phyloP scores from a whole-genome alignment of 2,797 vertebrate genomes.

The Potorous gilbertii region DNA sequence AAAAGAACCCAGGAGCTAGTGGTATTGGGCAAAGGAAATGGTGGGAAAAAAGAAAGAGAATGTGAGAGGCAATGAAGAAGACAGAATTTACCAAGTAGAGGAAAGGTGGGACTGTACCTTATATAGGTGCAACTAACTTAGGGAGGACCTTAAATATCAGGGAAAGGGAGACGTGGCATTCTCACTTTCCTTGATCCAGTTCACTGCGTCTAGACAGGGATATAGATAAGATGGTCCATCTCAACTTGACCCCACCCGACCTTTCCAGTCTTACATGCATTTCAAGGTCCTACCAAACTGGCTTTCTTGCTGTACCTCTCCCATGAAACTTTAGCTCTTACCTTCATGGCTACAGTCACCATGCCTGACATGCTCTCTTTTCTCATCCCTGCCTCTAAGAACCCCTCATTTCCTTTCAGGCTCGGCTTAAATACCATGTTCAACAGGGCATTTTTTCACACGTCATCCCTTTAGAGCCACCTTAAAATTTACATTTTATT shows the following conservation, averaged over 20 bases:
- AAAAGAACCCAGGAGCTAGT: no score
- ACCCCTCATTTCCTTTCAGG: background rate
- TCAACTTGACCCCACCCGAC: no score
- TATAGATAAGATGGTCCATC: no score
- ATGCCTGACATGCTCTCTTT: background rate
- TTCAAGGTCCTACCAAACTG: background rate
- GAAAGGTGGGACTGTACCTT: no score
- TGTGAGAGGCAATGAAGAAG: no score
- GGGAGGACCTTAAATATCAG: no score
- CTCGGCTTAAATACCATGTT: background rate
- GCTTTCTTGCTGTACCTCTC: background rate
- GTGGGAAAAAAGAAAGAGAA: background rate
- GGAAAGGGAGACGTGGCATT: background rate
- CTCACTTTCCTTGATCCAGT: no score
- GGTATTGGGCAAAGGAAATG: background rate
- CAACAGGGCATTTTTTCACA: background rate
- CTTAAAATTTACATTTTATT: background rate
- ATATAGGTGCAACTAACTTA: no score
- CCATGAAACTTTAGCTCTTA: background rate
- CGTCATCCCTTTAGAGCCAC: background rate
- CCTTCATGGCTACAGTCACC: no score
- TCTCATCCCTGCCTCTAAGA: background rate
- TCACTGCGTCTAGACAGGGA: no score
- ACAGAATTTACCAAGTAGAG: background rate
- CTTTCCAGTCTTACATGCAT: background rate